A percentile compares a stretch with the other conserved stretches of the same genome.
phyloP scores from a whole-genome alignment of 1,140 invertebrate species.

The Anadara kagoshimensis region DNA sequence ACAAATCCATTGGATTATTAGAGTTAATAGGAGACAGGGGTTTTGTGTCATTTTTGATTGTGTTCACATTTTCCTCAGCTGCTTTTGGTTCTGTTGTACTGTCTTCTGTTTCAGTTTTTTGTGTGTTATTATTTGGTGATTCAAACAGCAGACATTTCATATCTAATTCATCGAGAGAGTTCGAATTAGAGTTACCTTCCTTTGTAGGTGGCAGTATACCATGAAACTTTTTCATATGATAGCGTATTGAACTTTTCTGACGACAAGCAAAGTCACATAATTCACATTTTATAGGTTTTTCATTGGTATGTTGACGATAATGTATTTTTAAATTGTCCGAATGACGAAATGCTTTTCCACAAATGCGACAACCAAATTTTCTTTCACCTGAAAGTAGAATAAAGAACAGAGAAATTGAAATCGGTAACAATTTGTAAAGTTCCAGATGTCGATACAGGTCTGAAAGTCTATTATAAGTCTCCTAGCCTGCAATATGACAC shows the following conservation, averaged over 20 bases:
- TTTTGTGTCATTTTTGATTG: slow-evolving; percentile 19
- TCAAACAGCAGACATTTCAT: too few relatives aligned
- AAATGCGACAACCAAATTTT: slow-evolving; percentile 65
- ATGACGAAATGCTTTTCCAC: slow-evolving; percentile 68
- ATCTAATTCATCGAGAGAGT: too few relatives aligned
- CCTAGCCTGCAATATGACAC: too few relatives aligned
- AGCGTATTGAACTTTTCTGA: slow-evolving; percentile 65
- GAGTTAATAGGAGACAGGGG: slow-evolving; percentile 15
- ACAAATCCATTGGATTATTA: slow-evolving; percentile 50
- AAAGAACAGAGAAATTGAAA: background rate
- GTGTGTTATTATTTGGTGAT: too few relatives aligned
- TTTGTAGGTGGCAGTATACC: slow-evolving; percentile 7
- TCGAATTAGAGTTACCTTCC: too few relatives aligned
- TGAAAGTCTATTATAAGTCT: too few relatives aligned
- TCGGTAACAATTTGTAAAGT: background rate
- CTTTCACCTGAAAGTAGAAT: slow-evolving; percentile 58
- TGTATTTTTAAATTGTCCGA: slow-evolving; percentile 82
- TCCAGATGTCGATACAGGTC: background rate
- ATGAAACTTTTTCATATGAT: slow-evolving; percentile 62
- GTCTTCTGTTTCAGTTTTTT: too few relatives aligned
- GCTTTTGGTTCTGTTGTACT: background rate
- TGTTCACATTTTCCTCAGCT: background rate
- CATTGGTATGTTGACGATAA: slow-evolving; percentile 86
- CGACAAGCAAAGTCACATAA: slow-evolving; percentile 67
- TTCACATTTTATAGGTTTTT: slow-evolving; percentile 88